Conservation (phyloP, 2,888 invertebrate species). For the Himalopsyche kuldschensis region DNA sequence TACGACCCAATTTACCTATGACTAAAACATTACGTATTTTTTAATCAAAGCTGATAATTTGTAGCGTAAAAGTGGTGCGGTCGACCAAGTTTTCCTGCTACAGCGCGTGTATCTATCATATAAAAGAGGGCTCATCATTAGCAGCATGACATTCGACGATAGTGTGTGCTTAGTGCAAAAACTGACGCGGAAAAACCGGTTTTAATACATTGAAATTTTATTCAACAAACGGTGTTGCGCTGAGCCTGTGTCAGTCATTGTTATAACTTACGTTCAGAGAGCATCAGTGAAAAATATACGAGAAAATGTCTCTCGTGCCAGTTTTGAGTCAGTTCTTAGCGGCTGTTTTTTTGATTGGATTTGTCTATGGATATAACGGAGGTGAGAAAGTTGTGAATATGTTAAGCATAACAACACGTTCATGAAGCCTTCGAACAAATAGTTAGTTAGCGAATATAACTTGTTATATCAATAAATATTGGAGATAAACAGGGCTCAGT, state of each 20-base stretch:
- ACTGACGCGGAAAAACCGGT: neutral
- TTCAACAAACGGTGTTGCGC: neutral
- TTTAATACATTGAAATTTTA: neutral
- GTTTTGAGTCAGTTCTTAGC: neutral
- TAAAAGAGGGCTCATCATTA: neutral
- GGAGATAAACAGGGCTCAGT: too few species aligned
- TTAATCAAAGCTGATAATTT: too few species aligned
- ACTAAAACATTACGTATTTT: too few species aligned
- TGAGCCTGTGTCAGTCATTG: neutral
- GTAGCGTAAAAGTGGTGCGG: neutral
- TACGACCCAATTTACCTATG: too few species aligned
- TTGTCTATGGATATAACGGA: neutral
- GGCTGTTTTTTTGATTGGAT: neutral
- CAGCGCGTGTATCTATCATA: neutral
- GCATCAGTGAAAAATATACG: neutral
- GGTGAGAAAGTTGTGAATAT: neutral
- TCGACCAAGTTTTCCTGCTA: neutral
- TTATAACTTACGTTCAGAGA: neutral
- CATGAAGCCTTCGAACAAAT: too few species aligned
- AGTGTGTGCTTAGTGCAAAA: neutral
- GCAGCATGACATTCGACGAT: neutral
- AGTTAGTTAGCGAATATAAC: too few species aligned
- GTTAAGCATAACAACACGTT: too few species aligned
- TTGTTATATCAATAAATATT: too few species aligned
- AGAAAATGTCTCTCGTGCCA: neutral